Conservation (phyloP, 2,888 invertebrate genomes). For the Spisula solida region DNA sequence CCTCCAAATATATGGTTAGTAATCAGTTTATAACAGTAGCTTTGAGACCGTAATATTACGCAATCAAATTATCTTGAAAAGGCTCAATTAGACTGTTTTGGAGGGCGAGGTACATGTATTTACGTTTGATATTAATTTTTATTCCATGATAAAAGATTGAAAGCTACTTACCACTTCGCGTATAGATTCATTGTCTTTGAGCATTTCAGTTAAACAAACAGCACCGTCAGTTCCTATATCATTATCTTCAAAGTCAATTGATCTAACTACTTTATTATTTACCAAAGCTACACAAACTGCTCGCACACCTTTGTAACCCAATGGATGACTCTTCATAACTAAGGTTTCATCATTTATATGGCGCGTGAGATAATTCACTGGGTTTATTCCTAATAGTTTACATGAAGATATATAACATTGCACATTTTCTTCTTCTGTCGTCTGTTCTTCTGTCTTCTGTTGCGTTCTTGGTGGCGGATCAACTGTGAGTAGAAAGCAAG, state of each 20-base stretch:
- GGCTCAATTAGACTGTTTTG: too few relatives aligned
- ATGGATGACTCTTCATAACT: conserved; percentile 76
- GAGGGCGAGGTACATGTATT: too few relatives aligned
- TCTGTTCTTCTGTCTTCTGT: conserved; percentile 62
- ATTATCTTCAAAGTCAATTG: conserved; percentile 81
- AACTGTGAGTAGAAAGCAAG: not conserved
- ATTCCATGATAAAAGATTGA: too few relatives aligned
- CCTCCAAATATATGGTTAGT: too few relatives aligned
- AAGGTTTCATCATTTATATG: conserved; percentile 73
- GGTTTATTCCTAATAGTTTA: conserved; percentile 72
- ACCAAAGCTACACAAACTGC: conserved; percentile 80
- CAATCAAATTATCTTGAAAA: too few relatives aligned
- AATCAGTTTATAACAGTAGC: too few relatives aligned
- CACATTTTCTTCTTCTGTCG: conserved; percentile 61
- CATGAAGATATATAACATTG: conserved; percentile 76
- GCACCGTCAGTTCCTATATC: conserved; percentile 80
- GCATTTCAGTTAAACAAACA: conserved; percentile 78
- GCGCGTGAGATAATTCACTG: conserved; percentile 71
- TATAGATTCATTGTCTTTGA: conserved; percentile 75
- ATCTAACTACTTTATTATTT: conserved; percentile 74
- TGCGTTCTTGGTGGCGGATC: conserved; percentile 9
- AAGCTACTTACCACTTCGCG: conserved; percentile 79
- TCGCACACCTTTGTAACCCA: conserved; percentile 78
- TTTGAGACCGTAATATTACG: too few relatives aligned
- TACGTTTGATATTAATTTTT: too few relatives aligned